Percentiles rank a stretch among this genome's conserved stretches.
These are phyloP conservation scores for Daktulosphaira vitifoliae DNA, from an alignment of 1,140 invertebrate genomes.

Conservation along the genomic window DNA sequence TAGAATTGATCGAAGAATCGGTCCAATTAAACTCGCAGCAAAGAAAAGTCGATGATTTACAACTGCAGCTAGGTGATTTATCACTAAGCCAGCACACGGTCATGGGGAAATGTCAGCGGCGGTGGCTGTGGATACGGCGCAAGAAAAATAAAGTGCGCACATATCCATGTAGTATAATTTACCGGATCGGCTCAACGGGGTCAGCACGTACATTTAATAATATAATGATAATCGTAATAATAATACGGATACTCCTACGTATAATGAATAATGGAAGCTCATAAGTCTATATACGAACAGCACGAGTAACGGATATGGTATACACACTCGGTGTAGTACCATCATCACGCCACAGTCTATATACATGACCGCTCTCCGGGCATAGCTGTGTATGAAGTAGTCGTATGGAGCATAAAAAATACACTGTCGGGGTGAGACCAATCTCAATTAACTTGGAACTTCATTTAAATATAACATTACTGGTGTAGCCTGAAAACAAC, in stretches of 20 bases:
- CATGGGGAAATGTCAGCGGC: conserved; percentile 7
- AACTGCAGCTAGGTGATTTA: conserved; percentile 11
- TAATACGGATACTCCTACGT: conserved; percentile 3
- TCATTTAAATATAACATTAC: too few species aligned
- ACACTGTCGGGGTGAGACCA: too few species aligned
- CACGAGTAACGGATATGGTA: too few species aligned
- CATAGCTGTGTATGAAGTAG: too few species aligned
- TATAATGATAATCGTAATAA: not conserved
- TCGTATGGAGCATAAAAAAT: too few species aligned
- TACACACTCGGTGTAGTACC: too few species aligned
- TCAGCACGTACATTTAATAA: not conserved
- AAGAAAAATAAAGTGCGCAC: conserved; percentile 7
- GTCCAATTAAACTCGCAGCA: conserved; percentile 9
- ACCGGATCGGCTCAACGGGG: conserved; percentile 1
- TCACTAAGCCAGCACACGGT: not conserved
- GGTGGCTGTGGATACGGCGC: not conserved
- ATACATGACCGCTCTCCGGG: too few species aligned
- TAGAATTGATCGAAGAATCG: conserved; percentile 8
- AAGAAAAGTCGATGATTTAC: conserved; percentile 14
- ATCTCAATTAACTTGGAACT: too few species aligned
- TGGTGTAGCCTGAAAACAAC: too few species aligned
- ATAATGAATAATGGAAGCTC: conserved; percentile 32
- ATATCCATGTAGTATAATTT: conserved; percentile 1
- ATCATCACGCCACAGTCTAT: too few species aligned
- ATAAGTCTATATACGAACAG: conserved; percentile 6